phyloP scores from a whole-genome alignment of 23 tunicate genomes.

The Trididemnum miniatum region DNA sequence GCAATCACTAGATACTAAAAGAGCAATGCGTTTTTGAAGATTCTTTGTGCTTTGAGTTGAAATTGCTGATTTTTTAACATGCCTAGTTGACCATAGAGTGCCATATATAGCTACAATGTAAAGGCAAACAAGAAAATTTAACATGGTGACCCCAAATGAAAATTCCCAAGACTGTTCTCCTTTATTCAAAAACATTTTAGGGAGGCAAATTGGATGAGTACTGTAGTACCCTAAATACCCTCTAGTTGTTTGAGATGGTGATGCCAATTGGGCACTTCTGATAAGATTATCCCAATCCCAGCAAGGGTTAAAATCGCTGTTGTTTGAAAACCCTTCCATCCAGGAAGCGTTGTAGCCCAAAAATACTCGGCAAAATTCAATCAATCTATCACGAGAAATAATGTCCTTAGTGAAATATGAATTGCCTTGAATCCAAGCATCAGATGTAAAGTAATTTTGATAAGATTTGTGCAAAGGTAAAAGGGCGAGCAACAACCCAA shows the following conservation, averaged over 20 bases:
- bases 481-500: conserved; percentile 40
- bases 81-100: conserved; percentile 2
- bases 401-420: conserved; percentile 42
- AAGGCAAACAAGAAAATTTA: conserved; percentile 52
- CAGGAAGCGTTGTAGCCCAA: not conserved
- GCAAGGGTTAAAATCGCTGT: not conserved
- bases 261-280: not conserved
- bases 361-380: not conserved
- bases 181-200: conserved; percentile 39
- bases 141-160: conserved; percentile 43
- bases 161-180: conserved; percentile 58
- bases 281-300: not conserved
- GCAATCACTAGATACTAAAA: not conserved
- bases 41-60: conserved; percentile 3
- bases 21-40: conserved; percentile 13
- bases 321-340: not conserved
- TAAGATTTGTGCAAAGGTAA: conserved; percentile 26
- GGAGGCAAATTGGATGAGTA: conserved; percentile 69
- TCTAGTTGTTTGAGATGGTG: not conserved
- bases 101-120: conserved; percentile 48
- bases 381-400: not conserved
- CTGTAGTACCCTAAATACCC: conserved; percentile 78
- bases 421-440: conserved; percentile 43
- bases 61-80: conserved; percentile 15
- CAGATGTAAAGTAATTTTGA: conserved; percentile 25